Percentiles rank a stretch among this genome's conserved stretches.
Conservation (phyloP, 1,140 invertebrate species). For the Zelostemma sp. region DNA sequence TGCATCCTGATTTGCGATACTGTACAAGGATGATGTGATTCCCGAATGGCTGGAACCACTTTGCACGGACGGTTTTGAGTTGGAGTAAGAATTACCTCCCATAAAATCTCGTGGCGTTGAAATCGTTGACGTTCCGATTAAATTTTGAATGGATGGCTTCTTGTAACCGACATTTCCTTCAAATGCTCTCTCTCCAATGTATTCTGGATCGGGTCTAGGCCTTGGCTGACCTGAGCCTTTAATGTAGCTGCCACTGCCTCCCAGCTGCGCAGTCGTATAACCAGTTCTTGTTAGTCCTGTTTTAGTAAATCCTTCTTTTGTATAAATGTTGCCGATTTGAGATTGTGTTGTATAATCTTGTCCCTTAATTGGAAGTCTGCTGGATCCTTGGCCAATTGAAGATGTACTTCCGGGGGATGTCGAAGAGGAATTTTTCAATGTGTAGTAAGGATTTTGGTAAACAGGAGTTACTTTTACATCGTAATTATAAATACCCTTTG, state of each 20-base stretch:
- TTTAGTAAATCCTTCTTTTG: constrained; percentile 60
- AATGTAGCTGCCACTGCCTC: constrained; percentile 62
- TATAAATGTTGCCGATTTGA: constrained; percentile 32
- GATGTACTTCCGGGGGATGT: constrained; percentile 10
- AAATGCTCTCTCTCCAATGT: constrained; percentile 63
- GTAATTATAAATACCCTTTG: constrained; percentile 19
- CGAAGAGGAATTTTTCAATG: constrained; percentile 5
- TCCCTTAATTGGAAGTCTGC: not conserved
- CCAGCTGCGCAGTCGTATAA: constrained; percentile 61
- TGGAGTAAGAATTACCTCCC: constrained; percentile 35
- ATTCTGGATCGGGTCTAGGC: constrained; percentile 47
- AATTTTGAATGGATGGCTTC: constrained; percentile 1
- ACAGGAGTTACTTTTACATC: constrained; percentile 22
- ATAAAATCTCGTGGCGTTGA: not conserved
- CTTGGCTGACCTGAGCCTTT: constrained; percentile 40
- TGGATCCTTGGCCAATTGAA: constrained; percentile 25
- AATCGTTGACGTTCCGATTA: not conserved
- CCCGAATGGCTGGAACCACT: constrained; percentile 20
- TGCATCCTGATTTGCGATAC: constrained; percentile 6
- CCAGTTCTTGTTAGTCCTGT: constrained; percentile 64
- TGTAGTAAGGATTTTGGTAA: constrained; percentile 38
- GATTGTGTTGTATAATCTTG: constrained; percentile 12
- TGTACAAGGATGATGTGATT: constrained; percentile 7
- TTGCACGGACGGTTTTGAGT: constrained; percentile 45
- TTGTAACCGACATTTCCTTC: constrained; percentile 52